Base-by-base conservation (phyloP, 37 sponge, comb jelly and placozoan genomes). In the Theonella swinhoei region DNA sequence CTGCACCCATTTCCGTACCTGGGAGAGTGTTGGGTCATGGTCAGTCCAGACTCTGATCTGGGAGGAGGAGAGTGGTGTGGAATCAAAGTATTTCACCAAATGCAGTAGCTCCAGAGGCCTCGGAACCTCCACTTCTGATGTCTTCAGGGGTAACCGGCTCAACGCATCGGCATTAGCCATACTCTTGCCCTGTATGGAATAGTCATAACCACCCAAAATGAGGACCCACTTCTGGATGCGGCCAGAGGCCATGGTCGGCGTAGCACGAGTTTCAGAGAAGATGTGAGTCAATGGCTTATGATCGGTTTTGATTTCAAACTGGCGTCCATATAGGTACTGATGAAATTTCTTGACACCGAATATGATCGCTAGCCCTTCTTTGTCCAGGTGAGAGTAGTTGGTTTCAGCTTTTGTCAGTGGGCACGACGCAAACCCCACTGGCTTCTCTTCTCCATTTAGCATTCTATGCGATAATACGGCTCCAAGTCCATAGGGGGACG, bases 391-490 rank as follows among this genome's bases (percentile, higher is more conserved):
- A n/a, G n/a, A n/a, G n/a, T n/a, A n/a, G n/a, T n/a, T n/a, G n/a
- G n/a, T 20, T 36, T 78, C 80, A 47, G 79, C 72, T 19, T 39
- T n/a, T 8, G 79, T 34, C 24, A 86, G 73, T 14, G 87, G 22
- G n/a, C 88, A 54, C 22, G 81, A 80, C 14, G 77, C 80, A 80
- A 39, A 90, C 9, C 39, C 64, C 22, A 85, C 68, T 2, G 88
- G 77, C 14, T 59, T 68, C 31, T 79, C 79, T 26, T 70, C 35
- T 33, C 76, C 76, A 47, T 88, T n/a, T n/a, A n/a, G n/a, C n/a
- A n/a, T n/a, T n/a, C n/a, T n/a, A n/a, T n/a, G n/a, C n/a, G n/a
- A n/a, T n/a, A n/a, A n/a, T n/a, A n/a, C n/a, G n/a, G n/a, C n/a
- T n/a, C n/a, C n/a, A 47, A 47, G 54, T 47, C 14, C 11, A 14